Evolutionary conservation across 2,888 invertebrate genomes (phyloP).

Genomic region (Drosophila greeni): DNA sequence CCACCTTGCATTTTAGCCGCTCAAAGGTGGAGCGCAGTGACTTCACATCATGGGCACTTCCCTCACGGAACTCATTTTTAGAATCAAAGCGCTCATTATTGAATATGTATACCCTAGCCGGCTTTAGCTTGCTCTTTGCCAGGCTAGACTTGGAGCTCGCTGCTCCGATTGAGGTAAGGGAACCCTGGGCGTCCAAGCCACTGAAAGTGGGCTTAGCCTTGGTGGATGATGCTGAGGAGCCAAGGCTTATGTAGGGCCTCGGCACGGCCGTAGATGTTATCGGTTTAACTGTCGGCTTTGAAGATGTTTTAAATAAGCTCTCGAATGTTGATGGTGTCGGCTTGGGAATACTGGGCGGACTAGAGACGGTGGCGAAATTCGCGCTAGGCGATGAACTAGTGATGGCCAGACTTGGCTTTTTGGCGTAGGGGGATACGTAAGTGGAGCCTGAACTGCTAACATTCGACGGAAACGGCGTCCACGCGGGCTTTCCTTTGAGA

Average conservation of each 20-base stretch:
- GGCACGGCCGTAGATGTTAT: slow-evolving; percentile 31
- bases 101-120: slow-evolving; percentile 75
- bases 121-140: slow-evolving; percentile 56
- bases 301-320: slow-evolving; percentile 34
- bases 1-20: slow-evolving; percentile 68
- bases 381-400: slow-evolving; percentile 38
- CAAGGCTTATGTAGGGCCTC: slow-evolving; percentile 20
- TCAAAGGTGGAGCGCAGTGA: slow-evolving; percentile 65
- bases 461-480: slow-evolving; percentile 23
- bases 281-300: slow-evolving; percentile 16
- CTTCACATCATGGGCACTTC: slow-evolving; percentile 74
- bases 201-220: neutral
- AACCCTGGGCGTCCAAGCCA: slow-evolving; percentile 37
- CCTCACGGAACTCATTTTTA: slow-evolving; percentile 67
- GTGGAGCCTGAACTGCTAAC: slow-evolving; percentile 22
- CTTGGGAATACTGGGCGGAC: slow-evolving; percentile 15
- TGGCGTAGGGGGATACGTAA: slow-evolving; percentile 31
- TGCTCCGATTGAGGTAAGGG: slow-evolving; percentile 4
- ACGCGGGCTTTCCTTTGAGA: slow-evolving; percentile 41
- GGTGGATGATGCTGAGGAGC: slow-evolving; percentile 4
- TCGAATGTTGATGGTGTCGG: neutral
- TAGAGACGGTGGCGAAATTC: neutral
- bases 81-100: slow-evolving; percentile 76
- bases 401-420: slow-evolving; percentile 17
- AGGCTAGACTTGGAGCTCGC: neutral